Percentiles rank a stretch among this genome's conserved stretches.
phyloP scores from a whole-genome alignment of 2,113 vertebrate genomes.

The Chloropsis hardwickii region DNA sequence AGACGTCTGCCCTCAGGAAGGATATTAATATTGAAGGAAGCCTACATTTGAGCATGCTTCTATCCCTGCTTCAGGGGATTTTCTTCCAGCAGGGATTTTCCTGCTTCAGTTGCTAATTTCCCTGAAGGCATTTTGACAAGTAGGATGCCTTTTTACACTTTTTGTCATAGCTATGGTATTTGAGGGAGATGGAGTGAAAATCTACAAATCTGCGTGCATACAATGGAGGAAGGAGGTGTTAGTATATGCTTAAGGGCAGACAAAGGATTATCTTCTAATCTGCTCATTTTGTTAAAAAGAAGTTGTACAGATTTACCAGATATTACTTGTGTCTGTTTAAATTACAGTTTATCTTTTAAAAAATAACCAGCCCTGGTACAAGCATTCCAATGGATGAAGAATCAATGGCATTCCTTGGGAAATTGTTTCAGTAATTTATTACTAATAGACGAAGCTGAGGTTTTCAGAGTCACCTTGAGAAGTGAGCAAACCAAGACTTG shows the following conservation, averaged over 20 bases:
- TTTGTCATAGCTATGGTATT: conserved; percentile 9
- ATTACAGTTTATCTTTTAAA: background rate
- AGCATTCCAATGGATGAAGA: background rate
- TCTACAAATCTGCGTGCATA: background rate
- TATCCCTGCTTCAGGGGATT: background rate
- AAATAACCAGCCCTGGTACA: background rate
- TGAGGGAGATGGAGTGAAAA: background rate
- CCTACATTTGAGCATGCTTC: background rate
- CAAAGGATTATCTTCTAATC: conserved; percentile 38
- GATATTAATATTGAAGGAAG: conserved; percentile 25
- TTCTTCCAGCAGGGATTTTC: conserved; percentile 41
- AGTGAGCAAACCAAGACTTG: background rate
- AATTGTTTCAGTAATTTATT: conserved; percentile 4
- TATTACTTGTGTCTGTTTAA: conserved; percentile 17
- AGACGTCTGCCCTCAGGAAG: background rate
- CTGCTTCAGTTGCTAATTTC: background rate
- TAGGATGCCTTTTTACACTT: background rate
- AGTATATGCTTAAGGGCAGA: background rate
- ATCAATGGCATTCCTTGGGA: background rate
- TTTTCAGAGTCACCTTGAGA: conserved; percentile 10
- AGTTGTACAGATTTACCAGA: conserved; percentile 22
- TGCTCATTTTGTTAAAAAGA: conserved; percentile 9
- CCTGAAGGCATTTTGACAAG: background rate
- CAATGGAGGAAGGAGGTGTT: background rate
- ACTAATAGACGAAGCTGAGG: background rate